phyloP scores from a whole-genome alignment of 2,113 vertebrate genomes.

The Diadophis punctatus region DNA sequence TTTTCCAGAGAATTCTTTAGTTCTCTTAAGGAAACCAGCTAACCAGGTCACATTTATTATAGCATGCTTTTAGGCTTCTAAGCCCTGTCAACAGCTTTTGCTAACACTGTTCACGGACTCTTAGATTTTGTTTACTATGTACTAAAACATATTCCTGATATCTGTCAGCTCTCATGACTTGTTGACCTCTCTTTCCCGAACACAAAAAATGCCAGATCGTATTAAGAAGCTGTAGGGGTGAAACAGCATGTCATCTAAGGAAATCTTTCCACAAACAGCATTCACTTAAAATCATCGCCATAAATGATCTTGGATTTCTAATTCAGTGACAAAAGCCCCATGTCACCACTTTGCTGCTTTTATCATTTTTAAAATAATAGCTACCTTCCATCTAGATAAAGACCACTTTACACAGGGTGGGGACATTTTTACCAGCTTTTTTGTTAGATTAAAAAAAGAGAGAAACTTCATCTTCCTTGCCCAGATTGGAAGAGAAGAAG shows the following conservation, averaged over 20 bases:
- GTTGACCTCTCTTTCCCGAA: background rate
- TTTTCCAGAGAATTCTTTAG: background rate
- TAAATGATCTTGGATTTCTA: background rate
- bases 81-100: background rate
- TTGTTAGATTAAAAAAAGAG: background rate
- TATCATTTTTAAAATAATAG: background rate
- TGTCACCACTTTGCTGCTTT: background rate
- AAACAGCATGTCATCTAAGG: background rate
- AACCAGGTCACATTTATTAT: background rate
- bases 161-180: background rate
- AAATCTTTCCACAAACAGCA: background rate
- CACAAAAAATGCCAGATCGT: background rate
- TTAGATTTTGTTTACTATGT: background rate
- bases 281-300: background rate
- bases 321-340: background rate
- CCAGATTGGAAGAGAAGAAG: background rate
- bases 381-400: background rate
- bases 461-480: background rate
- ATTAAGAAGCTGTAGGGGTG: background rate
- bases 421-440: background rate
- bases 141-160: background rate
- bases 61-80: background rate
- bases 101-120: background rate
- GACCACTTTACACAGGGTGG: background rate
- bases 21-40: background rate